Base-by-base conservation (phyloP, 2,113 vertebrate genomes). In the Malurus cyaneus region DNA sequence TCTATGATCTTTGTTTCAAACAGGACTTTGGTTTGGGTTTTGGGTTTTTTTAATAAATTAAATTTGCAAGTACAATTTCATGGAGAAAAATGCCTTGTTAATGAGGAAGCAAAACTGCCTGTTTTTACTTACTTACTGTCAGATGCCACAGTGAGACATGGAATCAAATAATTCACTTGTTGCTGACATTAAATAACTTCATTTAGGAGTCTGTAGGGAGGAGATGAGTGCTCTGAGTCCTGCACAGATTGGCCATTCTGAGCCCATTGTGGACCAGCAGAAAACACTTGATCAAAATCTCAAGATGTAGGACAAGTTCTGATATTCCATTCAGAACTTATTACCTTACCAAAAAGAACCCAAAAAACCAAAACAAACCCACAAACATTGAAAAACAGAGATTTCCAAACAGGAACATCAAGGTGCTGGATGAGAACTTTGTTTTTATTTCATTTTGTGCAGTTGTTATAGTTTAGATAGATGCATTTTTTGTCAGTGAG, bases 391-490 rank as follows among this genome's bases (percentile, higher is more conserved):
- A 61, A 32, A 4, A 34, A 54, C 20, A 6, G 23, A 47, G 7
- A 36, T 66, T 84, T 47, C 52, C 59, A 47, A 70, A 8, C 3
- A 46, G 15, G 12, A 54, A 6, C 8, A 3, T 42, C 3, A 1
- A 47, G 18, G 8, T 46, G 4, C 25, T 80, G 31, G 36, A 32
- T 29, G 16, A 26, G 25, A 72, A 49, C 20, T 19, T 44, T 67
- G 10, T 0, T 14, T 84, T 86, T 42, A 21, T 71, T 86, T 77
- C 5, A 25, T 52, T 69, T 89, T 60, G 7, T 14, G 5, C 8
- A 5, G 6, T 7, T 59, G 2, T n/a, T 65, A 25, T 1, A 12
- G 4, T 44, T 80, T n/a, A 24, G 5, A 6, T 26, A 59, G 12
- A 6, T 12, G 11, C 1, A 0, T n/a, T 67, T 66, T 19, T 28